Evolutionary conservation across 2,888 invertebrate species (phyloP), one percentile per base, ranked within the genome.

Genomic region (Thalpophila matura): DNA sequence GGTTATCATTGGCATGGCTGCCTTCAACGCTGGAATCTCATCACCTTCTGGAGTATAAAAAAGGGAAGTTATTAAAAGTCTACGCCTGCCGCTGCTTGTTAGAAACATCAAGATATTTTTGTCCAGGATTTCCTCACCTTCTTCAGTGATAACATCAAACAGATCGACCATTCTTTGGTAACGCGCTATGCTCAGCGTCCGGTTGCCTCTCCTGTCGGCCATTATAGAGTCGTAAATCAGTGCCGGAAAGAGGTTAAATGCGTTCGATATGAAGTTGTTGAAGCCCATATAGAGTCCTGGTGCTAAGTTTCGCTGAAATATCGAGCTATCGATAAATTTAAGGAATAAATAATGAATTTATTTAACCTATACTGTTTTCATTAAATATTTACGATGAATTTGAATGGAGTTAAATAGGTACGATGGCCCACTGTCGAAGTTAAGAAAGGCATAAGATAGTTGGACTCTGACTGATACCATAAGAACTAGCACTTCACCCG

Each of bases 301-400:
- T 12, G 20, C 55, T 4, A 55, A 9, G 51, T 27, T 37, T 12
- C 12, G 14, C 55, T 55, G 51, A 50, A 55, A 50, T 16, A 55
- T 20, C 4, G 33, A 47, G 50, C n/a, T n/a, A n/a, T n/a, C n/a
- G n/a, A n/a, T n/a, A n/a, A n/a, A n/a, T n/a, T n/a, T 12, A n/a
- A 35, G 0, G 3, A 5, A 16, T 26, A 22, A 6, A 3, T 22
- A n/a, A 31, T n/a, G 4, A 31, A 31, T 31, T 12, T n/a, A 31
- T n/a, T 12, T 12, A 7, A 12, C 31, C n/a, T n/a, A n/a, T n/a
- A n/a, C n/a, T n/a, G n/a, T n/a, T n/a, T n/a, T n/a, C n/a, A n/a
- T n/a, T n/a, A n/a, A n/a, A n/a, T n/a, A n/a, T n/a, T n/a, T n/a
- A n/a, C n/a, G n/a, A n/a, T n/a, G n/a, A n/a, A n/a, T n/a, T n/a